Evolutionary conservation across 2,888 invertebrate genomes (phyloP).

Genomic region (Idaea aversata): DNA sequence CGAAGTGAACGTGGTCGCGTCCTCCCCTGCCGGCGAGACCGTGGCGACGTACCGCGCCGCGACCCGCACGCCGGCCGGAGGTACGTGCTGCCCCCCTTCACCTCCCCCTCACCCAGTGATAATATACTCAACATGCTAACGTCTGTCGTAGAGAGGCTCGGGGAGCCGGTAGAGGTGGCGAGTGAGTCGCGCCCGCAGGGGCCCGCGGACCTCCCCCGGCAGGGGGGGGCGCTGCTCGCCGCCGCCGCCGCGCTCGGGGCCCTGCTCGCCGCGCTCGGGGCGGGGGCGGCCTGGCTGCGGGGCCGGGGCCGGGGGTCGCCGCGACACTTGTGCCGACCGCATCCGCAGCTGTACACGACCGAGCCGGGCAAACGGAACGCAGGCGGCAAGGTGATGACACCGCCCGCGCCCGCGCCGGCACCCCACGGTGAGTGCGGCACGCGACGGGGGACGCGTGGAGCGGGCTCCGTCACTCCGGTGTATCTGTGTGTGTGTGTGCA

Average conservation of each 20-base stretch:
- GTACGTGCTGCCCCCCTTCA: slow-evolving; percentile 41
- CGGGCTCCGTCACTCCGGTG: background rate
- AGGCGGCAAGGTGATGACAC: slow-evolving; percentile 44
- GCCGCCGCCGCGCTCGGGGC: slow-evolving; percentile 41
- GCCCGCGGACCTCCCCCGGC: slow-evolving; percentile 16
- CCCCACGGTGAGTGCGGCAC: background rate
- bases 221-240: slow-evolving; percentile 37
- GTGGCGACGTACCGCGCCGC: slow-evolving; percentile 78
- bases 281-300: slow-evolving; percentile 18
- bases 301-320: slow-evolving; percentile 28
- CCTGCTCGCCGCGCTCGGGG: slow-evolving; percentile 34
- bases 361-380: slow-evolving; percentile 47
- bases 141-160: slow-evolving; percentile 46
- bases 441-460: background rate
- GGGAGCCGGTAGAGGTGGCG: slow-evolving; percentile 48
- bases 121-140: background rate
- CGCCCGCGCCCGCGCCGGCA: slow-evolving; percentile 43
- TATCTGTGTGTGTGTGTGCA: slow-evolving; percentile 18
- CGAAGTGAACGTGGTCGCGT: slow-evolving; percentile 78
- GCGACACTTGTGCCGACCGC: slow-evolving; percentile 29
- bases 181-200: slow-evolving; percentile 25
- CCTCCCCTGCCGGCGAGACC: slow-evolving; percentile 77
- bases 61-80: slow-evolving; percentile 73
- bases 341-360: slow-evolving; percentile 49
- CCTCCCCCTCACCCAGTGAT: background rate